These are phyloP conservation scores for Pempheris klunzingeri DNA, from an alignment of 2,797 vertebrate species.

Conservation along the genomic window DNA sequence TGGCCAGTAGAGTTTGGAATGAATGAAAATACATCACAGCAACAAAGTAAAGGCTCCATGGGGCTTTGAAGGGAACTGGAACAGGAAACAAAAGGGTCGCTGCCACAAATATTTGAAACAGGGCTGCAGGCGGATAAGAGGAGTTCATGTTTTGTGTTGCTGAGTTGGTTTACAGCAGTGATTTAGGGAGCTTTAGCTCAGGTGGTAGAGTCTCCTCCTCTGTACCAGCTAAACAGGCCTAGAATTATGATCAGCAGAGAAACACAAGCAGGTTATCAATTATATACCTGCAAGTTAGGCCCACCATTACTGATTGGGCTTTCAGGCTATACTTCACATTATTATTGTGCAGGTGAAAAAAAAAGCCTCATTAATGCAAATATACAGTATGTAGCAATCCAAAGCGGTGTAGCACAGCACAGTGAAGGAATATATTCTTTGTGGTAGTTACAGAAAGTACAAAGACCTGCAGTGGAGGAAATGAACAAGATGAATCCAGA, in stretches of 20 bases:
- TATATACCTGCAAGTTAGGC: neutral
- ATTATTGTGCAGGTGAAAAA: no score
- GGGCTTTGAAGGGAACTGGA: conserved; percentile 2
- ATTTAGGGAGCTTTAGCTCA: neutral
- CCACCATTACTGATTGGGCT: no score
- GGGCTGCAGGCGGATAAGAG: neutral
- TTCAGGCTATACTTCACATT: no score
- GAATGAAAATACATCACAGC: conserved; percentile 15
- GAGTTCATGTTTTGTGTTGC: neutral
- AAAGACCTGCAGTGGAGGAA: no score
- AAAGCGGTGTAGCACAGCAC: no score
- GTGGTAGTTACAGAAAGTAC: no score
- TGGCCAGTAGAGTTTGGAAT: neutral
- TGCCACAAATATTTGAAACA: neutral
- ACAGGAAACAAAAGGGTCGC: neutral
- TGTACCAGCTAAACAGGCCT: neutral
- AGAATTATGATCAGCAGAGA: neutral
- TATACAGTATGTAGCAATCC: no score
- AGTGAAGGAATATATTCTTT: no score
- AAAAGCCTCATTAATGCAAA: no score
- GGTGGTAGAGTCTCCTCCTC: neutral
- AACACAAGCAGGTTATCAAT: neutral
- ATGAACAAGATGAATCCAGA: no score
- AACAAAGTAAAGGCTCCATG: neutral
- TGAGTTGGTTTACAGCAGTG: neutral